These are phyloP conservation scores for Coecobrya sp. DNA, from an alignment of 2,888 invertebrate species.

Conservation along the genomic window DNA sequence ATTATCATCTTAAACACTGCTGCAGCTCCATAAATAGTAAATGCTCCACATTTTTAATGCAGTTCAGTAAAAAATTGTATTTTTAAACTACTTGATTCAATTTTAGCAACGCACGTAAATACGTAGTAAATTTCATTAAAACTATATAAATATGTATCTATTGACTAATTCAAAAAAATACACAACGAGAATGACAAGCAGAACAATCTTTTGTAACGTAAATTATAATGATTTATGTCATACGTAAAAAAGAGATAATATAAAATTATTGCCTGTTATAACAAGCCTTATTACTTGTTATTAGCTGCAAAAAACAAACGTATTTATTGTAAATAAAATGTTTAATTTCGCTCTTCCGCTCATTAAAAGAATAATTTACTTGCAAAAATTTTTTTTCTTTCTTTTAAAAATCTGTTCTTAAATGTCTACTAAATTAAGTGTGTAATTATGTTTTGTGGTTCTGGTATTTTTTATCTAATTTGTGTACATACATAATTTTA, in stretches of 20 bases:
- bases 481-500: not conserved
- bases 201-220: too few relatives aligned
- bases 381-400: not conserved
- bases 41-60: too few relatives aligned
- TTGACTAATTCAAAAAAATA: too few relatives aligned
- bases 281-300: constrained; percentile 11
- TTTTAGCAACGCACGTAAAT: too few relatives aligned
- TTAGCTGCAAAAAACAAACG: not conserved
- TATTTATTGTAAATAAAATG: not conserved
- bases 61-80: too few relatives aligned
- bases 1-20: not conserved
- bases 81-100: too few relatives aligned
- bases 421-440: not conserved
- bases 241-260: not conserved
- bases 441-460: not conserved
- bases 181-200: too few relatives aligned
- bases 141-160: too few relatives aligned
- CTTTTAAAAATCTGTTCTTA: not conserved
- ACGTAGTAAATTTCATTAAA: too few relatives aligned
- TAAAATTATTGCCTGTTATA: not conserved
- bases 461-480: constrained; percentile 1
- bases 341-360: not conserved
- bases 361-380: not conserved
- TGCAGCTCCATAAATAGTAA: too few relatives aligned
- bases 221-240: too few relatives aligned